phyloP scores from a whole-genome alignment of 2,797 vertebrate genomes.

The Danio tinwini region DNA sequence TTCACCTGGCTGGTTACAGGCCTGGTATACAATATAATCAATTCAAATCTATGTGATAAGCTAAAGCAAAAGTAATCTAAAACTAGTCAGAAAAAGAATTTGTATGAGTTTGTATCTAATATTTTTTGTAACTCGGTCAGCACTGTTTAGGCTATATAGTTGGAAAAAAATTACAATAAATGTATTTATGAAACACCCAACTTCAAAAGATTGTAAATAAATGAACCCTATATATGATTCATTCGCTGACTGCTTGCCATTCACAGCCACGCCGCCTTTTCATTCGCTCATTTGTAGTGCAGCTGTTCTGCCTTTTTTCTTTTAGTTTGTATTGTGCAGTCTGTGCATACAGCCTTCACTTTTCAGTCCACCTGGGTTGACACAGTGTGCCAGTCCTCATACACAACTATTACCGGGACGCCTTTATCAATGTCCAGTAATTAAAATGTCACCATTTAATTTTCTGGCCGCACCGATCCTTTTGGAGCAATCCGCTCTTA shows the following conservation, averaged over 20 bases:
- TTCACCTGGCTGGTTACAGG: too few species aligned
- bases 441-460: slow-evolving; percentile 66
- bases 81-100: too few species aligned
- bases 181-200: not conserved
- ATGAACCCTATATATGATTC: slow-evolving; percentile 74
- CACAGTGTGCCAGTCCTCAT: slow-evolving; percentile 52
- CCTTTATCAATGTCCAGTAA: slow-evolving; percentile 82
- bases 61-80: too few species aligned
- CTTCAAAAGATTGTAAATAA: slow-evolving; percentile 59
- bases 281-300: slow-evolving; percentile 63
- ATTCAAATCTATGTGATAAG: too few species aligned
- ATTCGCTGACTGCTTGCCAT: slow-evolving; percentile 77
- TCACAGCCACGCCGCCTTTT: slow-evolving; percentile 58
- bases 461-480: slow-evolving; percentile 72
- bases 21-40: too few species aligned
- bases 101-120: too few species aligned
- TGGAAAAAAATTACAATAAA: too few species aligned
- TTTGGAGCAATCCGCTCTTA: slow-evolving; percentile 64
- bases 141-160: too few species aligned
- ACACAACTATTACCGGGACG: slow-evolving; percentile 62
- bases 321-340: not conserved
- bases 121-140: too few species aligned
- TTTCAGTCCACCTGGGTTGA: slow-evolving; percentile 57
- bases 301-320: not conserved
- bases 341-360: slow-evolving; percentile 31